Conservation (phyloP, 2,888 invertebrate genomes). For the Pogonocherus hispidulus region DNA sequence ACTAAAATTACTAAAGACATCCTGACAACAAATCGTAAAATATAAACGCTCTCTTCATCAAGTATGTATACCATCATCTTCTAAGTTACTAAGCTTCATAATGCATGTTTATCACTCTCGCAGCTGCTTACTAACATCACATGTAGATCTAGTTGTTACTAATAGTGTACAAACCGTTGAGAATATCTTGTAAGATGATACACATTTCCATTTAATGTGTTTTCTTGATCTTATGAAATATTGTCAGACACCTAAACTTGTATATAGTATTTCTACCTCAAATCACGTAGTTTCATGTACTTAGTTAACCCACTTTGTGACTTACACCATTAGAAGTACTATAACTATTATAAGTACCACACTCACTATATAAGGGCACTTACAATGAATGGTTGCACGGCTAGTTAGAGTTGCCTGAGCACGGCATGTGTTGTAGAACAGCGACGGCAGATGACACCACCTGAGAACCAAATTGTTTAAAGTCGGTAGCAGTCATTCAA, state of each 20-base stretch:
- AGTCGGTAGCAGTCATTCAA: not conserved
- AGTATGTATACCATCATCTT: conserved; percentile 59
- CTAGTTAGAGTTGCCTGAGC: conserved; percentile 34
- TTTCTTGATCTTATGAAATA: not conserved
- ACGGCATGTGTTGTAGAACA: conserved; percentile 43
- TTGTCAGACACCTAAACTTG: not conserved
- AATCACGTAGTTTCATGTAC: not conserved
- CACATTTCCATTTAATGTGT: not conserved
- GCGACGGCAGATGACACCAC: not conserved
- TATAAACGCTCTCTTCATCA: conserved; percentile 63
- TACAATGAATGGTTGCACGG: conserved; percentile 46
- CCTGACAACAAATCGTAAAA: conserved; percentile 8
- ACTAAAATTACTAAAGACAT: conserved; percentile 29
- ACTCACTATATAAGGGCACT: conserved; percentile 33
- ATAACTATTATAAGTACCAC: conserved; percentile 19
- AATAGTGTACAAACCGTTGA: conserved; percentile 9
- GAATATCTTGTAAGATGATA: conserved; percentile 20
- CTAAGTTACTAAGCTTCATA: conserved; percentile 30
- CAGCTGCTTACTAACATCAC: conserved; percentile 31
- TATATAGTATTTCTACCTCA: conserved; percentile 4
- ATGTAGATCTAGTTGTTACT: conserved; percentile 22
- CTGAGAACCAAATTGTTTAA: not conserved
- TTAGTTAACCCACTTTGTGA: not conserved
- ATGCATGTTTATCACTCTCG: conserved; percentile 36
- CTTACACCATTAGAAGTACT: conserved; percentile 6